Conservation (phyloP, 2,888 invertebrate genomes). For the Marronus borbonicus region DNA sequence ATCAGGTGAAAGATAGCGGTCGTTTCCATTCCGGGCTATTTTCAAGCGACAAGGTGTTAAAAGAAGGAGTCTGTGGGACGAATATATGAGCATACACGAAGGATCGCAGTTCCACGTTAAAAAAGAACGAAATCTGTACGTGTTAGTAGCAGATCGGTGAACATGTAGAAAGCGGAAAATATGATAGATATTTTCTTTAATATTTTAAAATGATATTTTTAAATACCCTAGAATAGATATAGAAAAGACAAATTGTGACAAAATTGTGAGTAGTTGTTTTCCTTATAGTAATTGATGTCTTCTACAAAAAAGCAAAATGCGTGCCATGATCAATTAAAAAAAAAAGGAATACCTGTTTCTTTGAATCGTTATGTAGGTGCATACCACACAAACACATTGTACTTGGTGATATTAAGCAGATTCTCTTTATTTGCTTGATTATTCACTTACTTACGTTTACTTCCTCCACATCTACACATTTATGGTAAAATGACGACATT, state of each 20-base stretch:
- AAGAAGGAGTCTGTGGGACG: conserved; percentile 29
- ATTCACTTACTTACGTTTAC: not conserved
- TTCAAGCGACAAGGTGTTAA: conserved; percentile 25
- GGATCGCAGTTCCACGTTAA: not conserved
- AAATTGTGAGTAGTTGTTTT: not conserved
- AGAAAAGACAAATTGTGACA: not conserved
- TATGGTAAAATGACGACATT: not conserved
- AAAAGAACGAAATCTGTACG: not conserved
- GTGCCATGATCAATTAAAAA: too few species aligned
- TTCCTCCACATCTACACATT: not conserved
- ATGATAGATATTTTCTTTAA: too few species aligned
- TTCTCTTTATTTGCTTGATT: not conserved
- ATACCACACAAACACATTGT: too few species aligned
- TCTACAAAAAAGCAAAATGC: too few species aligned
- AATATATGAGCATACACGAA: conserved; percentile 3
- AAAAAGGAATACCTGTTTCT: too few species aligned
- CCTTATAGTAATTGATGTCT: not conserved
- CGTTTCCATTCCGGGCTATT: conserved; percentile 43
- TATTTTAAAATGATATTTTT: not conserved
- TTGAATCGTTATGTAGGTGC: too few species aligned
- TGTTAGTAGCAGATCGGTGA: not conserved
- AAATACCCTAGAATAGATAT: not conserved
- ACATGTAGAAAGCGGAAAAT: too few species aligned
- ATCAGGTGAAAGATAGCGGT: conserved; percentile 36
- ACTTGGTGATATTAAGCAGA: too few species aligned